Conservation (phyloP, 2,113 vertebrate species). For the Litocranius walleri region DNA sequence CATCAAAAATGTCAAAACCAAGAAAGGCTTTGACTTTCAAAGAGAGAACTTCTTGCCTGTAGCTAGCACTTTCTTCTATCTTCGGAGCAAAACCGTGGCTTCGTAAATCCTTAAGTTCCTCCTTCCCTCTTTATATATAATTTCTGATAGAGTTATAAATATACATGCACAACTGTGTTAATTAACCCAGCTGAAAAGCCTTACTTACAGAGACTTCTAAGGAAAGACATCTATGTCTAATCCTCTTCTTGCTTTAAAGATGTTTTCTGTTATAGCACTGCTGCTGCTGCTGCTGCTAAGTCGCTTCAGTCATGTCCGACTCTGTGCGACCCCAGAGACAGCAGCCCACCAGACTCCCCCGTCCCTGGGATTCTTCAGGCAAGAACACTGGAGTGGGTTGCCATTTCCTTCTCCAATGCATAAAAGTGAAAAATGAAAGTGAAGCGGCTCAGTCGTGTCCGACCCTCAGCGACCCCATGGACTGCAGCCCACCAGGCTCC, state of each 20-base stretch:
- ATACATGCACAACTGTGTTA: not conserved
- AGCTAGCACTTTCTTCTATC: not conserved
- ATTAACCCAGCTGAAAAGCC: not conserved
- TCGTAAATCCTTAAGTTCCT: not conserved
- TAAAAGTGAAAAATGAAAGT: no score
- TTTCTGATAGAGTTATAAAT: not conserved
- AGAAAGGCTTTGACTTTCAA: constrained; percentile 10
- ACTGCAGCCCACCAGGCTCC: no score
- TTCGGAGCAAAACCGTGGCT: not conserved
- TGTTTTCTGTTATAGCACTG: not conserved
- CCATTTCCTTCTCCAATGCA: no score
- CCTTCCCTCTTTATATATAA: not conserved
- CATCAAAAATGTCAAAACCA: constrained; percentile 4
- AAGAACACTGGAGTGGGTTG: no score
- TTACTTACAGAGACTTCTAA: not conserved
- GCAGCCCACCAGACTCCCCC: no score
- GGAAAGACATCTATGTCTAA: not conserved
- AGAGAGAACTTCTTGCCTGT: not conserved
- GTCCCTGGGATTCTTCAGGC: no score
- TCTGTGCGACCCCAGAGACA: no score
- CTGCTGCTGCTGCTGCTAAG: no score
- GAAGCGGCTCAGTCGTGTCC: no score
- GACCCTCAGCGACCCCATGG: no score
- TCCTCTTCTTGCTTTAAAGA: not conserved
- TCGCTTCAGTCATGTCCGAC: no score